These are phyloP conservation scores for Bhutanitis thaidina DNA, from an alignment of 2,888 invertebrate genomes.

Conservation along the genomic window DNA sequence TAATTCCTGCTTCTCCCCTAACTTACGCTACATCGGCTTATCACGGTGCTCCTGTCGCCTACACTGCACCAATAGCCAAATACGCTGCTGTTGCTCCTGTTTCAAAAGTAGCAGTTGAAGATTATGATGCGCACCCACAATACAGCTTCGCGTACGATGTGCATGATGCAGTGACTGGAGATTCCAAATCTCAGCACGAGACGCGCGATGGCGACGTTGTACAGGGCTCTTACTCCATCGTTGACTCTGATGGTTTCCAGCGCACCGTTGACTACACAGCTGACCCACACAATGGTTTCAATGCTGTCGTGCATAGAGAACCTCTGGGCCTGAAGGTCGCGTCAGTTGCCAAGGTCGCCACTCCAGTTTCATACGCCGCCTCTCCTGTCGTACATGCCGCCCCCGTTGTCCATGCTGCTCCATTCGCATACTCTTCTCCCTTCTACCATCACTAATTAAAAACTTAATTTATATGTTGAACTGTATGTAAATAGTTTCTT, in stretches of 20 bases:
- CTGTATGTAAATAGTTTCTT: not conserved
- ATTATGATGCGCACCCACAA: slow-evolving; percentile 57
- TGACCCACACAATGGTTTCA: slow-evolving; percentile 63
- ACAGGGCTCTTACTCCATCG: slow-evolving; percentile 61
- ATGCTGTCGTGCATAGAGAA: slow-evolving; percentile 62
- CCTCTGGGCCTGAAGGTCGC: slow-evolving; percentile 47
- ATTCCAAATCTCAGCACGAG: slow-evolving; percentile 61
- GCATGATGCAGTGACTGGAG: slow-evolving; percentile 60
- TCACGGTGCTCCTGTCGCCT: slow-evolving; percentile 42
- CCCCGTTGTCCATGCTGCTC: slow-evolving; percentile 30
- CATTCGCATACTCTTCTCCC: slow-evolving; percentile 31
- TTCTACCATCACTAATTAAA: not conserved
- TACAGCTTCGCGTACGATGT: slow-evolving; percentile 73
- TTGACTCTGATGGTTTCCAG: slow-evolving; percentile 61
- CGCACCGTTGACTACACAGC: slow-evolving; percentile 65
- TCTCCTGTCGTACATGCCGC: slow-evolving; percentile 39
- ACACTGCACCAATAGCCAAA: slow-evolving; percentile 38
- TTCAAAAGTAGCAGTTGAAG: slow-evolving; percentile 33
- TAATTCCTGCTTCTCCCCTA: slow-evolving; percentile 40
- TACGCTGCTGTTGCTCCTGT: slow-evolving; percentile 29
- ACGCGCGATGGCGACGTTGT: slow-evolving; percentile 60
- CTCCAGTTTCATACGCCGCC: slow-evolving; percentile 34
- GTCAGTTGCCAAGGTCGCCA: slow-evolving; percentile 34
- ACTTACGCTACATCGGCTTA: slow-evolving; percentile 37
- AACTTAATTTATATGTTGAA: not conserved